phyloP scores from a whole-genome alignment of 2,797 vertebrate genomes.

The Babyrousa celebensis region DNA sequence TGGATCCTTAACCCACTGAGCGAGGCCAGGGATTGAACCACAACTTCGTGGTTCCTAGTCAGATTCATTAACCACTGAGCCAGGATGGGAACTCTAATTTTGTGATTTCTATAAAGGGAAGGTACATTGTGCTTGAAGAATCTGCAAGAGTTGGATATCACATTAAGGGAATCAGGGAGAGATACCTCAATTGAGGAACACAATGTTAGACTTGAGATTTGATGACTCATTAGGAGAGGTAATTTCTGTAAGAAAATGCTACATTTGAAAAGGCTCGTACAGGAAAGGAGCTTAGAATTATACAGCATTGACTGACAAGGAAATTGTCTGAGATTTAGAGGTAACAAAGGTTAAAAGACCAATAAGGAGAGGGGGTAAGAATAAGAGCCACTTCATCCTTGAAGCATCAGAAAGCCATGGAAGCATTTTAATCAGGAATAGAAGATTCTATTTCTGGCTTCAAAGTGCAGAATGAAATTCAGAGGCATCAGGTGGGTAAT shows the following conservation, averaged over 20 bases:
- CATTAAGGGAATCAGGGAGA: not conserved
- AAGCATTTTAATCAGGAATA: not conserved
- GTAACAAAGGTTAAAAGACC: not conserved
- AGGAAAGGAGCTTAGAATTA: not conserved
- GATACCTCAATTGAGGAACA: not conserved
- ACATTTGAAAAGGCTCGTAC: not conserved
- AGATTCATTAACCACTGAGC: too few species aligned
- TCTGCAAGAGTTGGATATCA: not conserved
- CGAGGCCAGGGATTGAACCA: too few species aligned
- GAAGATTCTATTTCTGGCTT: not conserved
- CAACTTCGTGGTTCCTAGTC: too few species aligned
- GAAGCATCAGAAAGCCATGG: not conserved
- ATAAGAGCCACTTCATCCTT: not conserved
- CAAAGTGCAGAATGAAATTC: not conserved
- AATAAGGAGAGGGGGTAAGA: not conserved
- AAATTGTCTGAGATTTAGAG: not conserved
- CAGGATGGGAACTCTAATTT: not conserved
- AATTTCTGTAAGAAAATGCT: not conserved
- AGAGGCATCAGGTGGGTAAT: not conserved
- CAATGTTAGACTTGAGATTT: not conserved
- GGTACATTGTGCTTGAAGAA: not conserved
- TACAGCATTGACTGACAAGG: not conserved
- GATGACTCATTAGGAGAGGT: not conserved
- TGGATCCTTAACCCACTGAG: too few species aligned
- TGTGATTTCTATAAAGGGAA: conserved; percentile 19